Evolutionary conservation across 2,797 vertebrate species (phyloP).

Genomic region (Chaetodon trifasciatus): DNA sequence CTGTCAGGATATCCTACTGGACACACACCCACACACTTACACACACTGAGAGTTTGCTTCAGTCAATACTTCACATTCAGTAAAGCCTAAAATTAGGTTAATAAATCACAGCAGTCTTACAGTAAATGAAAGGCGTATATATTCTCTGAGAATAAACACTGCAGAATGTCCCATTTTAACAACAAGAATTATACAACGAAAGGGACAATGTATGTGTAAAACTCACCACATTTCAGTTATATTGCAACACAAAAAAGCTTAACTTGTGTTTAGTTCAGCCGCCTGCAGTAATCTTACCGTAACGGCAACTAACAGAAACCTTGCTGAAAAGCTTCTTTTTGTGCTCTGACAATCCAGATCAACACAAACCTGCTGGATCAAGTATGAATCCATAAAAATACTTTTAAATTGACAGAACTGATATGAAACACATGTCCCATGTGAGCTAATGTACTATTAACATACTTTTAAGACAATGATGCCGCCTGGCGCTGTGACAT

Average conservation of each 20-base stretch:
- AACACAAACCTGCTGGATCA: slow-evolving; percentile 4
- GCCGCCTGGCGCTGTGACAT: not conserved
- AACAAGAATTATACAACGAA: not conserved
- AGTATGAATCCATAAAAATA: not conserved
- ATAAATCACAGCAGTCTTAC: not conserved
- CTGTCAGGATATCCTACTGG: slow-evolving; percentile 18
- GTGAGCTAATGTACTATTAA: not conserved
- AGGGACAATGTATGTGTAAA: not conserved
- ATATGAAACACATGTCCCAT: not conserved
- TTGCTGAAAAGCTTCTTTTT: slow-evolving; percentile 14
- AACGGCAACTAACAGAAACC: slow-evolving; percentile 1
- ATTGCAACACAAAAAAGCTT: slow-evolving; percentile 4
- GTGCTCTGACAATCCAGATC: not conserved
- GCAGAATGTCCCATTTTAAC: not conserved
- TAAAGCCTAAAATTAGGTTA: slow-evolving; percentile 11
- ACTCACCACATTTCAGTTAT: not conserved
- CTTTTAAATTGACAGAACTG: not conserved
- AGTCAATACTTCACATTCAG: not conserved
- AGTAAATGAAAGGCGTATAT: not conserved
- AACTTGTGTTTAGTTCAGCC: not conserved
- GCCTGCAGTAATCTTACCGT: not conserved
- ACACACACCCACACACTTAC: slow-evolving; percentile 4
- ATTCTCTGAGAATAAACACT: not conserved
- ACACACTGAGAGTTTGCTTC: not conserved
- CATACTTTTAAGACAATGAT: not conserved